Percentiles rank a stretch among this genome's conserved stretches.
Conservation (phyloP, 2,888 invertebrate genomes). For the Formica aserva region DNA sequence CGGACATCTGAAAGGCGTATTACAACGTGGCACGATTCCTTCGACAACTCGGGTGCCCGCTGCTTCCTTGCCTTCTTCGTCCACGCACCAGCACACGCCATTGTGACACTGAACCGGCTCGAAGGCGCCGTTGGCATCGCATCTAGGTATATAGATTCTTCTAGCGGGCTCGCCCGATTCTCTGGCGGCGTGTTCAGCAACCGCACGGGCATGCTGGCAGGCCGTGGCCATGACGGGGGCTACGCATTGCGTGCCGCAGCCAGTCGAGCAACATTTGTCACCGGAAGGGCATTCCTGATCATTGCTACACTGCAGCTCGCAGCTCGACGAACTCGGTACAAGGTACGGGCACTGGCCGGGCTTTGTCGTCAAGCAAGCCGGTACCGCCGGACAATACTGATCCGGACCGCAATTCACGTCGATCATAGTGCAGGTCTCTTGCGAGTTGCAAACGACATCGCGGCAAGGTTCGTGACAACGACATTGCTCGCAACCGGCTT, state of each 20-base stretch:
- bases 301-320: conserved; percentile 92
- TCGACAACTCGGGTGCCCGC: conserved; percentile 88
- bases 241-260: conserved; percentile 94
- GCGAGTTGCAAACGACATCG: conserved; percentile 80
- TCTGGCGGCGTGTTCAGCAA: conserved; percentile 88
- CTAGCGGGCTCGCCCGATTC: conserved; percentile 92
- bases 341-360: conserved; percentile 94
- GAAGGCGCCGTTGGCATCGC: conserved; percentile 89
- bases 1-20: conserved; percentile 79
- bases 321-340: conserved; percentile 90
- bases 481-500: conserved; percentile 81
- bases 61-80: conserved; percentile 90
- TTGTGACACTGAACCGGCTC: conserved; percentile 91
- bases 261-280: conserved; percentile 94
- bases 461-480: conserved; percentile 86
- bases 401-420: conserved; percentile 83
- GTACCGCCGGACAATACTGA: conserved; percentile 83
- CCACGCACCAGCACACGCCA: conserved; percentile 94
- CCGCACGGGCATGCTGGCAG: conserved; percentile 83
- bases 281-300: conserved; percentile 91
- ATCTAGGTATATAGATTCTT: conserved; percentile 91
- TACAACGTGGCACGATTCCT: conserved; percentile 80
- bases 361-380: conserved; percentile 82
- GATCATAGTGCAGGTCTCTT: conserved; percentile 83
- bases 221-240: conserved; percentile 90